Evolutionary conservation across 2,888 invertebrate species (phyloP).

Genomic region (Bruchidius siliquastri): DNA sequence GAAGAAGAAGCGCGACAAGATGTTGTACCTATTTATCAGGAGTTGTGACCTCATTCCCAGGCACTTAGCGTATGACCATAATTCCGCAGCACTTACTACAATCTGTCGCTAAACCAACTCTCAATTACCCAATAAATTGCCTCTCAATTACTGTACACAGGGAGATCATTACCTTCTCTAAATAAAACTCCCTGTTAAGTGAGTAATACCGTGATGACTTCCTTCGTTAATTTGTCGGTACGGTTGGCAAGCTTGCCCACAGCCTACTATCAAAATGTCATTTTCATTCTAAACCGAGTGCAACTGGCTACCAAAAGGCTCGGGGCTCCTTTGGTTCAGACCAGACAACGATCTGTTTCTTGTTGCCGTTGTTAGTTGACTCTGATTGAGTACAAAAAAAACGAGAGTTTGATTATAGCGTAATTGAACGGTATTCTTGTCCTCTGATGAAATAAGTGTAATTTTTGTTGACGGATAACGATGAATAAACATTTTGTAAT

Average conservation of each 20-base stretch:
- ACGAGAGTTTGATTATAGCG: background rate
- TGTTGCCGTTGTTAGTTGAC: background rate
- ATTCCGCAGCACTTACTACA: background rate
- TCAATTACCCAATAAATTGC: background rate
- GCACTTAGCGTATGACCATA: background rate
- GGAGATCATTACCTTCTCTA: constrained; percentile 7
- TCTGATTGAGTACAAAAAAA: background rate
- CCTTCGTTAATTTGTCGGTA: constrained; percentile 23
- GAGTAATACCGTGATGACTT: constrained; percentile 30
- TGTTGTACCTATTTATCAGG: background rate
- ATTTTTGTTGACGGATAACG: background rate
- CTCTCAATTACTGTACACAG: constrained; percentile 1
- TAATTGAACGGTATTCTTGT: background rate
- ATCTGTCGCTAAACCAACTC: background rate
- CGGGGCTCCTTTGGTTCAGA: background rate
- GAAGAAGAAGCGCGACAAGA: background rate
- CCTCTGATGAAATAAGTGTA: background rate
- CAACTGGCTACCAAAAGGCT: background rate
- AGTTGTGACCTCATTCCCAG: background rate
- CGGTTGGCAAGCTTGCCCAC: constrained; percentile 21
- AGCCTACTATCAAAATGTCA: constrained; percentile 34
- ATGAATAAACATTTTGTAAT: background rate
- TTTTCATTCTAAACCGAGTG: constrained; percentile 21
- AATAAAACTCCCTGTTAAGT: constrained; percentile 19
- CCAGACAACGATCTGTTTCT: background rate